These are phyloP conservation scores for Epinotia bilunana DNA, from an alignment of 2,888 invertebrate species.

Conservation along the genomic window DNA sequence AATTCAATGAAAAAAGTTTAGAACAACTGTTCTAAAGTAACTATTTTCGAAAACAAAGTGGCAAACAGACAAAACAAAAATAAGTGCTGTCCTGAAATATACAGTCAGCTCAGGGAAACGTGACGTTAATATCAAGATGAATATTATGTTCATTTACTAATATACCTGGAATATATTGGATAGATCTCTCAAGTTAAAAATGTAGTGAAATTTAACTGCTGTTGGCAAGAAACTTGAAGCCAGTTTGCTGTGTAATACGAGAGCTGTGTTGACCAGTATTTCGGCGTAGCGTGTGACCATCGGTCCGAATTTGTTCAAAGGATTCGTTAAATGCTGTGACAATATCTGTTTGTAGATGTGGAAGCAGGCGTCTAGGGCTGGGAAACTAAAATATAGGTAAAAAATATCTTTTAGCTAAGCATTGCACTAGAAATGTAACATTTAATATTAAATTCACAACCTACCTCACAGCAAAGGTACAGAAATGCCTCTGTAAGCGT, in stretches of 20 bases:
- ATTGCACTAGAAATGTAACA: neutral
- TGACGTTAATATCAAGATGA: too few relatives aligned
- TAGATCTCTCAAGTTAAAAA: constrained; percentile 96
- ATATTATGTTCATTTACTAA: too few relatives aligned
- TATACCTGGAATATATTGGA: constrained; percentile 96
- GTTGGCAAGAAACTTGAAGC: constrained; percentile 93
- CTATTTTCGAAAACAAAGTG: neutral
- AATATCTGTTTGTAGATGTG: constrained; percentile 95
- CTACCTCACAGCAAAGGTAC: constrained; percentile 93
- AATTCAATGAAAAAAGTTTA: too few relatives aligned
- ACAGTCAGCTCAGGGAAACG: neutral
- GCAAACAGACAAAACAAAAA: neutral
- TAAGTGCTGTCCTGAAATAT: neutral
- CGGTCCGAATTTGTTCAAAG: constrained; percentile 87
- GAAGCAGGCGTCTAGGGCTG: constrained; percentile 90
- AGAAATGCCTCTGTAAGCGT: constrained; percentile 94
- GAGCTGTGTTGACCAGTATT: constrained; percentile 88
- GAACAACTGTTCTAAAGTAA: neutral
- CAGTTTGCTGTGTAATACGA: constrained; percentile 91
- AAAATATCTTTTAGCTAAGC: neutral
- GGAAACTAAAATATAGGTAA: constrained; percentile 86
- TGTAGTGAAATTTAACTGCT: constrained; percentile 97
- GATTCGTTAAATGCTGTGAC: constrained; percentile 88
- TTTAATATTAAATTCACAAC: neutral
- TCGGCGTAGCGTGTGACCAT: constrained; percentile 85